Conservation (phyloP, 92 coral and sea anemone genomes). For the Blastomussa wellsi region DNA sequence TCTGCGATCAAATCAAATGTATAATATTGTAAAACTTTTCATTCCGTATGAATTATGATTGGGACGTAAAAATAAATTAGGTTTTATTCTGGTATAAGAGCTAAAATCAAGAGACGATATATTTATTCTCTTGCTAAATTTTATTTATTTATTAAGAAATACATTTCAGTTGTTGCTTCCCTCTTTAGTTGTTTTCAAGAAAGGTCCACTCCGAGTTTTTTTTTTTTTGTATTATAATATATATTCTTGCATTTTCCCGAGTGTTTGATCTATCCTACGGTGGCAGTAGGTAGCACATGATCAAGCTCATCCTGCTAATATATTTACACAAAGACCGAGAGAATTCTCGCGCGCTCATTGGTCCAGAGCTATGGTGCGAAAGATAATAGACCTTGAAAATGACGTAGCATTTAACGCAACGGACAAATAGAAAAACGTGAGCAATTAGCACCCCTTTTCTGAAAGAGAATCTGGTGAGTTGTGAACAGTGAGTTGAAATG, state of each 20-base stretch:
- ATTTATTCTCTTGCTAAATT: neutral
- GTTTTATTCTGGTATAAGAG: neutral
- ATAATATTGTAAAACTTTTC: neutral
- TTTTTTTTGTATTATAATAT: neutral
- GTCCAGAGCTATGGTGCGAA: no score
- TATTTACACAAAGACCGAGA: no score
- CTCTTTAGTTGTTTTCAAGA: neutral
- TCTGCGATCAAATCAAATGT: neutral
- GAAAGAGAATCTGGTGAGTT: no score
- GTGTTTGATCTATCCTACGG: neutral
- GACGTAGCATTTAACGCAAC: no score
- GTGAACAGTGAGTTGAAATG: no score
- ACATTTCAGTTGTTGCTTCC: neutral
- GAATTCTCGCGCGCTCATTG: no score
- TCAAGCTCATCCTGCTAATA: no score
- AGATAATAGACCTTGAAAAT: no score
- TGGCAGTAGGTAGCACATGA: no score
- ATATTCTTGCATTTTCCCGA: neutral
- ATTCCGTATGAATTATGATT: neutral
- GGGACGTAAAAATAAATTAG: conserved; percentile 7
- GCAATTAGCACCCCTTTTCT: no score
- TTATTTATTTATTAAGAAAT: conserved; percentile 16
- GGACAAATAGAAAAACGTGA: no score
- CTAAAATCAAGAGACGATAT: neutral
- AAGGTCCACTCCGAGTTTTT: neutral